Conservation (phyloP, 1,140 invertebrate species). For the Saccostrea glomerata region DNA sequence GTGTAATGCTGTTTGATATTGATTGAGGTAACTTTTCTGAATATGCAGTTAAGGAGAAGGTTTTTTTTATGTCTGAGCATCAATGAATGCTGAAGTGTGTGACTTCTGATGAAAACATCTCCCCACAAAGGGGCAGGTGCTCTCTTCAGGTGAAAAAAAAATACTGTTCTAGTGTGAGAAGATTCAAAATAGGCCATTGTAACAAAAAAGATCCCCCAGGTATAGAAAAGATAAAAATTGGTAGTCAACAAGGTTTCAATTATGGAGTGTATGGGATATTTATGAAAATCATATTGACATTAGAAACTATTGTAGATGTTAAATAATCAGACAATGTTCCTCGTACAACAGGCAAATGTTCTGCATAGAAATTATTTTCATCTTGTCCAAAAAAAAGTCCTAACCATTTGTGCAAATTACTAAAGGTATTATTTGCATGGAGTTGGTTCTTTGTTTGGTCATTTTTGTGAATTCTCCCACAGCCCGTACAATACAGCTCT, state of each 20-base stretch:
- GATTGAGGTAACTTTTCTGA: conserved; percentile 14
- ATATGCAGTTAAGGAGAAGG: background rate
- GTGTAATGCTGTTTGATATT: conserved; percentile 12
- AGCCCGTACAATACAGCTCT: background rate
- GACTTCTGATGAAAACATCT: background rate
- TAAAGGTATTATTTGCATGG: background rate
- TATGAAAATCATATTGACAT: background rate
- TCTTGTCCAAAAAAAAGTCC: too few relatives aligned
- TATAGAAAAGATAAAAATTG: conserved; percentile 4
- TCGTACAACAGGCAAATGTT: background rate
- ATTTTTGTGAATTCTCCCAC: conserved; percentile 30
- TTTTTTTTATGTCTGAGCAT: conserved; percentile 13
- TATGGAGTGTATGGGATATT: background rate
- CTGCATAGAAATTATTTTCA: too few relatives aligned
- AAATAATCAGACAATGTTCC: background rate
- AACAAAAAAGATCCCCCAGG: background rate
- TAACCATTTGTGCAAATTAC: background rate
- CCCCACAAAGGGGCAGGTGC: conserved; percentile 20
- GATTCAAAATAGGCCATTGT: conserved; percentile 30
- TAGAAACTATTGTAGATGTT: background rate
- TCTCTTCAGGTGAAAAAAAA: conserved; percentile 30
- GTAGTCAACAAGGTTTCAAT: background rate
- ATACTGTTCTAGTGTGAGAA: conserved; percentile 3
- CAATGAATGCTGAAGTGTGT: conserved; percentile 14
- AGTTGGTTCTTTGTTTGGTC: background rate